phyloP scores from a whole-genome alignment of 2,797 vertebrate species.

The Acanthopagrus latus region DNA sequence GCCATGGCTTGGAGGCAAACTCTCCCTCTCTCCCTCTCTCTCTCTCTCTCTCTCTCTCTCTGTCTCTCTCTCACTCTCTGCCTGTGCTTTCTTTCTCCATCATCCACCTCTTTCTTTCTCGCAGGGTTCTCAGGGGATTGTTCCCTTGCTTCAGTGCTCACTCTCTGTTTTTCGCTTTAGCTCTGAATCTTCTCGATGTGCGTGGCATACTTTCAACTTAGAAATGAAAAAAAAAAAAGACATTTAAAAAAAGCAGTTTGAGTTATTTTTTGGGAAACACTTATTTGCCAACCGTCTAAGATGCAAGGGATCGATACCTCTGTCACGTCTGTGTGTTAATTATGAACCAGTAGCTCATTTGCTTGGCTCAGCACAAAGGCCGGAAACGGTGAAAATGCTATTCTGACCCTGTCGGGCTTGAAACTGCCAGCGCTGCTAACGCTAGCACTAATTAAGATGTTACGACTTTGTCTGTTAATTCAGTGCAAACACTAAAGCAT shows the following conservation, averaged over 20 bases:
- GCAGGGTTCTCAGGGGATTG: slow-evolving; percentile 73
- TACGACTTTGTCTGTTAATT: background rate
- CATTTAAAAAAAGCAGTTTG: no score
- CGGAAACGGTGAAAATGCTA: background rate
- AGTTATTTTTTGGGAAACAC: slow-evolving; percentile 1
- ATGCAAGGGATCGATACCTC: background rate
- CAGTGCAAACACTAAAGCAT: background rate
- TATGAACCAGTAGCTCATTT: background rate
- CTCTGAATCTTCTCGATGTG: slow-evolving; percentile 63
- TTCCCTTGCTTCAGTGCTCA: slow-evolving; percentile 67
- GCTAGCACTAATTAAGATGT: background rate
- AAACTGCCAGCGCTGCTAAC: background rate
- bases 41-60: slow-evolving; percentile 21
- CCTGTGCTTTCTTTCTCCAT: slow-evolving; percentile 68
- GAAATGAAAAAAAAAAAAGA: slow-evolving; percentile 32
- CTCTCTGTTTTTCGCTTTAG: slow-evolving; percentile 69
- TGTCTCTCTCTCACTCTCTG: slow-evolving; percentile 46
- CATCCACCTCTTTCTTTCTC: slow-evolving; percentile 71
- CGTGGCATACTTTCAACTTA: slow-evolving; percentile 56
- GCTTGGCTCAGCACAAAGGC: slow-evolving; percentile 21
- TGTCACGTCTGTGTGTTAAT: background rate
- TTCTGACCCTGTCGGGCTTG: background rate
- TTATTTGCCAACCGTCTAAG: background rate
- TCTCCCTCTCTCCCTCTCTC: slow-evolving; percentile 56
- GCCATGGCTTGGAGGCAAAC: slow-evolving; percentile 78